A percentile compares a stretch with the other conserved stretches of the same genome.
These are phyloP conservation scores for Cataglyphis altisquamis DNA, from an alignment of 2,888 invertebrate genomes.

Conservation along the genomic window DNA sequence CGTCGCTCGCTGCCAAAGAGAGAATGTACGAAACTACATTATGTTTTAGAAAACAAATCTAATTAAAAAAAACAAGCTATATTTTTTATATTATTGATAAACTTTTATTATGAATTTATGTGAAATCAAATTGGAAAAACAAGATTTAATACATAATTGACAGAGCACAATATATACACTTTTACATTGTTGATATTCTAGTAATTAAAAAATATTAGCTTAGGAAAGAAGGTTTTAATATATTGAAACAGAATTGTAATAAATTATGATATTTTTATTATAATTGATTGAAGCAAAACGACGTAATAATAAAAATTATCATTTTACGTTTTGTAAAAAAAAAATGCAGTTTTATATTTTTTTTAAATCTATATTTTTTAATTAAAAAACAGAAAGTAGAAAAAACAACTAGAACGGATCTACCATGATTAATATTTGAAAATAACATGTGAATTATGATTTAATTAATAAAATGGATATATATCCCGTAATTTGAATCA, in stretches of 20 bases:
- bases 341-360: neutral
- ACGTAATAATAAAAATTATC: neutral
- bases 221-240: neutral
- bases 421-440: neutral
- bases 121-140: neutral
- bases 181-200: neutral
- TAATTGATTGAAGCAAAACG: neutral
- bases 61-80: conserved; percentile 5
- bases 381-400: neutral
- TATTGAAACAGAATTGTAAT: neutral
- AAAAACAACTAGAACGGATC: neutral
- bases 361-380: neutral
- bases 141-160: neutral
- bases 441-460: neutral
- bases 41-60: conserved; percentile 6
- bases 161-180: neutral
- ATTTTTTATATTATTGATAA: neutral
- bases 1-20: neutral
- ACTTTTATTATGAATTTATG: neutral
- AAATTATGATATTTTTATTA: neutral
- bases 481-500: neutral
- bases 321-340: neutral
- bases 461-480: neutral
- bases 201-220: conserved; percentile 2
- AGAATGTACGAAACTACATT: conserved; percentile 15